Conservation (phyloP, 1,140 invertebrate species). For the Trachymyrmex cornetzi region DNA sequence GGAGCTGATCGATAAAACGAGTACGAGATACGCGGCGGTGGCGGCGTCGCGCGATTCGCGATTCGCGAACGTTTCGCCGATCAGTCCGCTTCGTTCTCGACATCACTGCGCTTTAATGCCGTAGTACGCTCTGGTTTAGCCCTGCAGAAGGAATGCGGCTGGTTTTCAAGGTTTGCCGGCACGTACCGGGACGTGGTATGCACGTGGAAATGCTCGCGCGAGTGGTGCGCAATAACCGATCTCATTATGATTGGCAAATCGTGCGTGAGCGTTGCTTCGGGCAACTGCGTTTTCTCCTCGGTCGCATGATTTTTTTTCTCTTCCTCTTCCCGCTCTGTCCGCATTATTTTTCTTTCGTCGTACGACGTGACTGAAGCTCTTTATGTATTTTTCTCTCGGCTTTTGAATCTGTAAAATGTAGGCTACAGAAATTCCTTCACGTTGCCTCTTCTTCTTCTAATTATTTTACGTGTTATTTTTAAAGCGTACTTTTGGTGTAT, state of each 20-base stretch:
- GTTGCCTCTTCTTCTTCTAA: neutral
- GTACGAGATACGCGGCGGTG: neutral
- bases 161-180: constrained; percentile 72
- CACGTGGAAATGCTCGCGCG: constrained; percentile 62
- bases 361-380: neutral
- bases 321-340: neutral
- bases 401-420: constrained; percentile 1
- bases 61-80: neutral
- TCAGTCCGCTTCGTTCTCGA: constrained; percentile 2
- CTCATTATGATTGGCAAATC: constrained; percentile 72
- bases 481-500: neutral
- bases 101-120: constrained; percentile 53
- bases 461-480: neutral
- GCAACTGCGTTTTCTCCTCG: neutral
- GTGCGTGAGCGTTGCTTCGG: constrained; percentile 29
- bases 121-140: constrained; percentile 68
- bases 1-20: constrained; percentile 26
- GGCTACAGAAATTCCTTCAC: neutral
- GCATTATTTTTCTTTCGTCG: neutral
- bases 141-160: constrained; percentile 72
- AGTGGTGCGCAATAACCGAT: constrained; percentile 67
- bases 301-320: neutral
- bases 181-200: constrained; percentile 74
- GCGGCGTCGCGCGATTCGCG: neutral
- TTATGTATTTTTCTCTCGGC: neutral